phyloP scores from a whole-genome alignment of 2,113 vertebrate genomes.

The Ranitomeya imitator region DNA sequence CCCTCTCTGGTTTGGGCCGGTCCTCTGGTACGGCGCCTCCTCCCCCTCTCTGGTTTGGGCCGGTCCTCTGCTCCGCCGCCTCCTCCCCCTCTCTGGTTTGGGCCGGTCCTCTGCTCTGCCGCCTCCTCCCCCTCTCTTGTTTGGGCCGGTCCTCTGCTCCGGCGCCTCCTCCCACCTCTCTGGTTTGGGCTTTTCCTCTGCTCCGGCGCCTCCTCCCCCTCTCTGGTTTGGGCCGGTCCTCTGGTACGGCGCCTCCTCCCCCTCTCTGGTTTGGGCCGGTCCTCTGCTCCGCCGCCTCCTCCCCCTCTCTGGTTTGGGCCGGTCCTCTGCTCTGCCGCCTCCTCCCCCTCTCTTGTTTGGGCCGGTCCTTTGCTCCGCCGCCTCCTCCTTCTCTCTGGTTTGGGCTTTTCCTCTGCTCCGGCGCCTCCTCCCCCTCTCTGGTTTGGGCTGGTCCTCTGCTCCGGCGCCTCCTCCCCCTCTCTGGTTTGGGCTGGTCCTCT shows the following conservation, averaged over 20 bases:
- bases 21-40: conserved; percentile 20
- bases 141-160: not conserved
- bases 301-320: conserved; percentile 4
- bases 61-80: conserved; percentile 17
- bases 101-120: not conserved
- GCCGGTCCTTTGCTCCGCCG: conserved; percentile 1
- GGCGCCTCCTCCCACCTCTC: conserved; percentile 25
- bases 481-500: not conserved
- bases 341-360: conserved; percentile 4
- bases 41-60: conserved; percentile 5
- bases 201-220: conserved; percentile 31
- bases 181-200: not conserved
- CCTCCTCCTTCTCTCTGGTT: conserved; percentile 16
- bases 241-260: conserved; percentile 16
- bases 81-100: conserved; percentile 10
- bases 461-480: conserved; percentile 32
- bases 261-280: not conserved
- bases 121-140: conserved; percentile 24
- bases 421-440: conserved; percentile 38
- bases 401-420: not conserved
- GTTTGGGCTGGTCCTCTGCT: not conserved
- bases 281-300: conserved; percentile 24
- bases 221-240: not conserved
- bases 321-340: conserved; percentile 18
- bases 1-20: not conserved